Evolutionary conservation across 2,888 invertebrate genomes (phyloP).

Genomic region (Exephanes ischioxanthus): DNA sequence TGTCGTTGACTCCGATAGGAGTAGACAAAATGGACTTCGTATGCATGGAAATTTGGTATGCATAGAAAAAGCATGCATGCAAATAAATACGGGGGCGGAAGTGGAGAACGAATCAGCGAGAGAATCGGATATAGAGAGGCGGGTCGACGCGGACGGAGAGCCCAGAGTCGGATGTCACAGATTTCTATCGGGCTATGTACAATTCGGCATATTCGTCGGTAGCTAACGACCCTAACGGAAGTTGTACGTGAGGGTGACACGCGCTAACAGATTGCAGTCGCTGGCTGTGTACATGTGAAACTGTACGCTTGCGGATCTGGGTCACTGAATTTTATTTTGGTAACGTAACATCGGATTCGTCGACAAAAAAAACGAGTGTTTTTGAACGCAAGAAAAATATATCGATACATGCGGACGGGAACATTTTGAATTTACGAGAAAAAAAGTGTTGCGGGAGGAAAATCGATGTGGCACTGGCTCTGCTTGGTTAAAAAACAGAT

Average conservation of each 20-base stretch:
- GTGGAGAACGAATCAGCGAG: slow-evolving; percentile 18
- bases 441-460: neutral
- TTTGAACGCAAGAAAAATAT: neutral
- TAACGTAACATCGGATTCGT: neutral
- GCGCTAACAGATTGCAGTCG: slow-evolving; percentile 8
- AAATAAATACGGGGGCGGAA: slow-evolving; percentile 49
- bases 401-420: neutral
- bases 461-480: neutral
- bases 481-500: neutral
- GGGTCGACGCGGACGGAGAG: neutral
- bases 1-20: slow-evolving; percentile 33
- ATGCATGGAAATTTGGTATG: slow-evolving; percentile 66
- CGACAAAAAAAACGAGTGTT: neutral
- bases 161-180: slow-evolving; percentile 27
- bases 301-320: neutral
- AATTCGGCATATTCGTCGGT: slow-evolving; percentile 16
- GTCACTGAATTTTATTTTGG: slow-evolving; percentile 28
- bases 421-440: neutral
- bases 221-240: slow-evolving; percentile 24
- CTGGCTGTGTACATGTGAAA: slow-evolving; percentile 13
- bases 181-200: slow-evolving; percentile 17
- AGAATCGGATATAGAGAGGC: slow-evolving; percentile 26
- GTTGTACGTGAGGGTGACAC: neutral
- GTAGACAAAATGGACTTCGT: slow-evolving; percentile 56
- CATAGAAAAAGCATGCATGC: slow-evolving; percentile 62